Evolutionary conservation across 2,797 vertebrate species (phyloP), one percentile per base, ranked within the genome.

Genomic region (Crax fasciolata): DNA sequence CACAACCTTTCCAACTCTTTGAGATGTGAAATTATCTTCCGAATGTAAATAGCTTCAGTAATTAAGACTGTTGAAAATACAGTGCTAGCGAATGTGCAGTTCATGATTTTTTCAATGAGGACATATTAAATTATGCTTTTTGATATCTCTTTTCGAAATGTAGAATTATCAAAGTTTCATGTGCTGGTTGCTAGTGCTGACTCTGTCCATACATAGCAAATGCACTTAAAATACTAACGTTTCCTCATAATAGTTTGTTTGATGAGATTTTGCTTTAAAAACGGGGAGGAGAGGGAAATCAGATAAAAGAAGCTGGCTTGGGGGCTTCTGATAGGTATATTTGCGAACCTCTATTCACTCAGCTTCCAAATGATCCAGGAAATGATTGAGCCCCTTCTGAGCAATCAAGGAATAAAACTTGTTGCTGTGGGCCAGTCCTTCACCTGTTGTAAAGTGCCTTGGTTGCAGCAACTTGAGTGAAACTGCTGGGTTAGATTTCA

Each of bases 91-190:
- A 87, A 95, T 87, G 52, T 85, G 79, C 41, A 81, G 89, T 79
- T 97, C 95, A 88, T 94, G 55, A 93, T 94, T 94, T 96, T 96
- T 97, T 94, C 95, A 96, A 65, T 68, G 90, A 88, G 92, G 93
- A 81, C 73, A 57, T 94, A 94, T 93, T 97, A 96, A 97, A 96
- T 97, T 97, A 97, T 96, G 96, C 96, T 85, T 96, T 97, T 97
- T 97, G 95, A 97, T 97, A 93, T 93, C 88, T 95, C 77, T 93
- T 93, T 95, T 57, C 21, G 5, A 90, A 93, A 95, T 85, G 74
- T 38, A 79, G 75, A 76, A 74, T 91, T 94, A 96, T 97, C 86
- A 97, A 97, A 84, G 88, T 96, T 97, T 97, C 67, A 97, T 96
- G 96, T 59, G 81, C 76, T 90, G 74, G 86, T 80, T 95, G 79